These are phyloP conservation scores for Ciconia nigra DNA, from an alignment of 2,797 vertebrate genomes.

Conservation along the genomic window DNA sequence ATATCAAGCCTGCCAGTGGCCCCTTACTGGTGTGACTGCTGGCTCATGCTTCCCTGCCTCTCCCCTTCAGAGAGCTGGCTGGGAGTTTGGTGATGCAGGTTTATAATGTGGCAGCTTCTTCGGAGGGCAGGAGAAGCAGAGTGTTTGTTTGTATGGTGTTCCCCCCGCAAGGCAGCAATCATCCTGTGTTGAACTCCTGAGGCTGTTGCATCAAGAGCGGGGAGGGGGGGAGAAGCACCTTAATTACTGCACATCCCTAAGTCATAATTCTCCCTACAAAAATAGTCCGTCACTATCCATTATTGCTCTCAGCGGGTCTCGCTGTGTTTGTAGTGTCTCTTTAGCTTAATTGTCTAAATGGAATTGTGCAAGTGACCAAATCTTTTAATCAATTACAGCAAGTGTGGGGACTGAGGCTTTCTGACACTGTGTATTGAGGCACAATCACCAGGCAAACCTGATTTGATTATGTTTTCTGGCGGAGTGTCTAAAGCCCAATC, in stretches of 20 bases:
- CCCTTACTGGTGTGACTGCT: neutral
- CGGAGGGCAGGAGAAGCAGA: neutral
- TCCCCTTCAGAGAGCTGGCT: neutral
- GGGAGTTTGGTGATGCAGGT: neutral
- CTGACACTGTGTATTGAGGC: neutral
- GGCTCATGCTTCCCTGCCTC: fast-evolving
- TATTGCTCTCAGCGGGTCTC: neutral
- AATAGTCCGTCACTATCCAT: neutral
- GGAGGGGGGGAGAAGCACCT: neutral
- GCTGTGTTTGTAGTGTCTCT: neutral
- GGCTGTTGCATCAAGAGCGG: neutral
- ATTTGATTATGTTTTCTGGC: slow-evolving; percentile 14
- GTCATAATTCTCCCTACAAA: neutral
- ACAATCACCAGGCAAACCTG: neutral
- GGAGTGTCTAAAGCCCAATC: neutral
- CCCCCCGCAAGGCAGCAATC: fast-evolving
- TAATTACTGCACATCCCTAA: neutral
- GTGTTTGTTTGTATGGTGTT: fast-evolving
- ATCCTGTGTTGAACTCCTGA: neutral
- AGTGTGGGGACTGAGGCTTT: neutral
- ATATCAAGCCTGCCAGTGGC: neutral
- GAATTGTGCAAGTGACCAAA: slow-evolving; percentile 32
- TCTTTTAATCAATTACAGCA: slow-evolving; percentile 43
- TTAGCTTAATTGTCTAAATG: slow-evolving; percentile 34
- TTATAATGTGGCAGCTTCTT: neutral